Evolutionary conservation across 1,140 invertebrate genomes (phyloP).

Genomic region (Nomia melanderi): DNA sequence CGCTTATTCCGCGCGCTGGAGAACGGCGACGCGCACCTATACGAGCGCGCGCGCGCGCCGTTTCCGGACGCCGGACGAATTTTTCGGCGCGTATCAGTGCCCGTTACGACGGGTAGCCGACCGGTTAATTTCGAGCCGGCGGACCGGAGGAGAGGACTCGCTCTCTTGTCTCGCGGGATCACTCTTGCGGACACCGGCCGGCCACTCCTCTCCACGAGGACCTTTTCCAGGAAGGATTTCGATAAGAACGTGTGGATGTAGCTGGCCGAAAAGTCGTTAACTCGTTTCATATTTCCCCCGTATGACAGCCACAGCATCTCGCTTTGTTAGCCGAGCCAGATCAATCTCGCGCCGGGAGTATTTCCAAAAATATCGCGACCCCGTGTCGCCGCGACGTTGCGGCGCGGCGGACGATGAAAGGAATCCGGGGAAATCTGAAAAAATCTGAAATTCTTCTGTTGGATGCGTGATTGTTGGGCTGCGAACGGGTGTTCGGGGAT

Average conservation of each 20-base stretch:
- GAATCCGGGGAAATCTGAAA: no score
- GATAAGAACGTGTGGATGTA: conserved; percentile 65
- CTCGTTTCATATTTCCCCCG: conserved; percentile 42
- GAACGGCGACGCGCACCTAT: conserved; percentile 2
- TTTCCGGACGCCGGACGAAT: conserved; percentile 21
- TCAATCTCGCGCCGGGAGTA: conserved; percentile 34
- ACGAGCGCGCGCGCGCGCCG: not conserved
- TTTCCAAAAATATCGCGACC: not conserved
- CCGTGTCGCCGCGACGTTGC: not conserved
- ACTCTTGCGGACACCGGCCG: conserved; percentile 41
- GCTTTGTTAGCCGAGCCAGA: conserved; percentile 22
- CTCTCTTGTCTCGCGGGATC: conserved; percentile 65
- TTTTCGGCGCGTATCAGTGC: conserved; percentile 57
- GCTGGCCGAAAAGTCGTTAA: conserved; percentile 57
- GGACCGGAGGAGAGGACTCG: conserved; percentile 9
- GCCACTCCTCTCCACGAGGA: conserved; percentile 61
- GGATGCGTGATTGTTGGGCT: no score
- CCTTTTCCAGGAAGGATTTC: conserved; percentile 71
- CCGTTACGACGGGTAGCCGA: conserved; percentile 52
- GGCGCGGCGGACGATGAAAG: no score
- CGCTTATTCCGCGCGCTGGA: not conserved
- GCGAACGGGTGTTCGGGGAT: no score
- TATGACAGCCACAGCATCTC: not conserved
- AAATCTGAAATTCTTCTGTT: no score
- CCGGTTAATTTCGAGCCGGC: conserved; percentile 60